Base-by-base conservation (phyloP, 2,113 vertebrate genomes). In the Neogobius melanostomus region DNA sequence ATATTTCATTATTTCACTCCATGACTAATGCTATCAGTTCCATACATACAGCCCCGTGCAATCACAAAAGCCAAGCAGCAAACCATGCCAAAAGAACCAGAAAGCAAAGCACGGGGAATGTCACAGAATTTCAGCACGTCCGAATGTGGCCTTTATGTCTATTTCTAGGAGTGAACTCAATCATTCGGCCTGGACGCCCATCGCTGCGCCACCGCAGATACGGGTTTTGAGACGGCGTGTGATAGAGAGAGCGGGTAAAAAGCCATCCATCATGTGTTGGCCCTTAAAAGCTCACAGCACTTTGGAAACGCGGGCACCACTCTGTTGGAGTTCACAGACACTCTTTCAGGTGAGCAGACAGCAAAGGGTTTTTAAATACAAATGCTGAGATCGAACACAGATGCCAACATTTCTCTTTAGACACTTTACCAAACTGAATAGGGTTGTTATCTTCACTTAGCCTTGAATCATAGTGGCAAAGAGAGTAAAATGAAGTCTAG, bases 251-350 rank as follows among this genome's bases (percentile, higher is more conserved):
- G 14, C 15, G 42, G 44, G 42, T 42, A 45, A 61, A 61, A 44
- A 42, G 59, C 59, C 59, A 61, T 61, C 59, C 59, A 61, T 61
- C 59, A 45, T 61, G 59, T 61, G 59, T 44, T 44, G 14, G 57
- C 2, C 59, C 15, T 3, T 61, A 61, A 16, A 61, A 61, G 59
- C 42, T 36, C 28, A 5, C 59, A 61, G 42, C 59, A 45, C 59
- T 45, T 61, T 61, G 42, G n/a, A 61, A 61, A 61, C 8, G 59
- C 14, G n/a, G 59, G 59, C 14, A 45, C 7, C 42, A 45, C 42
- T 61, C 15, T 61, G 42, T 11, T n/a, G 57, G 57, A 60, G 57
- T 15, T n/a, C 42, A 45, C 14, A n/a, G 59, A 61, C 5, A 36
- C 42, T 16, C 59, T 61, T 45, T 45, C 59, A 61, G 42, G 59